Percentiles rank a stretch among this genome's conserved stretches.
phyloP scores from a whole-genome alignment of 1,140 invertebrate species.

The Samia ricini region DNA sequence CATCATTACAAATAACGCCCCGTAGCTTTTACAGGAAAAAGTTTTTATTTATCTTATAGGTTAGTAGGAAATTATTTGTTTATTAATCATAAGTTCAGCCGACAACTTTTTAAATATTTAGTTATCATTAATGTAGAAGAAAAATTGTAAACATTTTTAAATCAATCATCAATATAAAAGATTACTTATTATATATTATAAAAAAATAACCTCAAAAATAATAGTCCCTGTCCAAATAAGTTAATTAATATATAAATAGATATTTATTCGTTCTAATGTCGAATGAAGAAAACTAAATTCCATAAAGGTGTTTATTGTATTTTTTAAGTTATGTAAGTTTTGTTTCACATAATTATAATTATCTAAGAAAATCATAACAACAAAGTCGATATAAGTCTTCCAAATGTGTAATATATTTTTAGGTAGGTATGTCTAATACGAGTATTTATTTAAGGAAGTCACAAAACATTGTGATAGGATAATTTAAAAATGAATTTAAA shows the following conservation, averaged over 20 bases:
- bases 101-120: too few relatives aligned
- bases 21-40: constrained; percentile 42
- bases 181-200: too few relatives aligned
- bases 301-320: not conserved
- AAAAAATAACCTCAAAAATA: too few relatives aligned
- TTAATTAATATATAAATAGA: too few relatives aligned
- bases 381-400: constrained; percentile 55
- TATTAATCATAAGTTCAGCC: not conserved
- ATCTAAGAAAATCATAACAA: constrained; percentile 33
- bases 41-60: not conserved
- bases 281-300: not conserved
- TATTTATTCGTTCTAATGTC: not conserved
- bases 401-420: constrained; percentile 42
- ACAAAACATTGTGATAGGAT: constrained; percentile 37
- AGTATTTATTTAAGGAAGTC: constrained; percentile 41
- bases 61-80: constrained; percentile 5
- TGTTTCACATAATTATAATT: constrained; percentile 36
- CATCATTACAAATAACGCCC: constrained; percentile 24
- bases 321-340: not conserved
- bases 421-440: constrained; percentile 9
- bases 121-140: too few relatives aligned
- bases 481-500: not conserved
- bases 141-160: too few relatives aligned
- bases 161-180: too few relatives aligned
- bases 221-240: too few relatives aligned